A percentile compares a stretch with the other conserved stretches of the same genome.
These are phyloP conservation scores for Enhydra lutris DNA, from an alignment of 2,113 vertebrate species.

Conservation along the genomic window DNA sequence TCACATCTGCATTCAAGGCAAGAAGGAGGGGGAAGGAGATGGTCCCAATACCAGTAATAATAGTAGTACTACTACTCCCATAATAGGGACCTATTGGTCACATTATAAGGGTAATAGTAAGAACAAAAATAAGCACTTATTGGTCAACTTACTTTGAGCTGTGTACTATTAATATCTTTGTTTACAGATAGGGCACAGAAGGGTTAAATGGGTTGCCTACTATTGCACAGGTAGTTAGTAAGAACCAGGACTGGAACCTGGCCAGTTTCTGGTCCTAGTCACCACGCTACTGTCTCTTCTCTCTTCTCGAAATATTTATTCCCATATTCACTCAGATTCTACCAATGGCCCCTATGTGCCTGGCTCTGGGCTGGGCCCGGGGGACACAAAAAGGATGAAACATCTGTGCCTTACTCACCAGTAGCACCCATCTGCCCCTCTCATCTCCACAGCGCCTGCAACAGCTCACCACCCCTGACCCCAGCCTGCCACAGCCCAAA, in stretches of 20 bases:
- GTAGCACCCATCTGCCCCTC: neutral
- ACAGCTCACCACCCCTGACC: constrained; percentile 78
- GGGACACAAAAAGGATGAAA: neutral
- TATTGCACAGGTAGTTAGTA: neutral
- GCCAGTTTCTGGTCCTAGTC: neutral
- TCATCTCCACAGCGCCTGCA: constrained; percentile 76
- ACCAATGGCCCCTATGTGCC: neutral
- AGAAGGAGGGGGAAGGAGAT: neutral
- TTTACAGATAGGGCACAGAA: neutral
- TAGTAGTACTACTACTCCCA: neutral
- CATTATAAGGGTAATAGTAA: neutral
- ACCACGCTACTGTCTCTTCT: neutral
- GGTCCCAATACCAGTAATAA: neutral
- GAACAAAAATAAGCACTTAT: neutral
- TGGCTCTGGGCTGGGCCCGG: neutral
- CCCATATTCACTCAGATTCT: neutral
- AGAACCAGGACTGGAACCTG: neutral
- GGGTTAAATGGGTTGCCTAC: neutral
- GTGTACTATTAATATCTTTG: neutral
- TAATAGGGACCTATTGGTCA: neutral
- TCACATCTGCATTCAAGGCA: neutral
- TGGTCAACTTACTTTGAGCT: neutral
- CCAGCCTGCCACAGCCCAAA: constrained; percentile 80
- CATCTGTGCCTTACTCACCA: neutral
- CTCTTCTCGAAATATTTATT: neutral